These are phyloP conservation scores for Macrocentrus cingulum DNA, from an alignment of 1,140 invertebrate genomes.

Conservation along the genomic window DNA sequence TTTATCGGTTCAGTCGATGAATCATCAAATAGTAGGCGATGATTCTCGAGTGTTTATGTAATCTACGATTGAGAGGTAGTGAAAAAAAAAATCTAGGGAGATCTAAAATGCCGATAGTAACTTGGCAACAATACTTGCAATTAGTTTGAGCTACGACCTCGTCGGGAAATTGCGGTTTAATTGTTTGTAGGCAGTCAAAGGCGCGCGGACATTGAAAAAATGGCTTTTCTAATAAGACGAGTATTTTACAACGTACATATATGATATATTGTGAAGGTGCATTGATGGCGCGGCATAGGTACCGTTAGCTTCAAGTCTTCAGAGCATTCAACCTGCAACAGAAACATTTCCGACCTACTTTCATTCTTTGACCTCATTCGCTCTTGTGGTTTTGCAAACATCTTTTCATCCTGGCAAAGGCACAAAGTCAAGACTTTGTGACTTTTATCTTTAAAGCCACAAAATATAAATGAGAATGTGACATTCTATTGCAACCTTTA, in stretches of 20 bases:
- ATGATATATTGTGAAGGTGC: background rate
- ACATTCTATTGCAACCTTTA: too few relatives aligned
- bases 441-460: too few relatives aligned
- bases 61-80: background rate
- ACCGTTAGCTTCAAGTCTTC: background rate
- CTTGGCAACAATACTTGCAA: slow-evolving; percentile 19
- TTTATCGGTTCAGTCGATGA: too few relatives aligned
- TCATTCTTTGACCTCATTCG: background rate
- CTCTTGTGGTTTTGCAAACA: background rate
- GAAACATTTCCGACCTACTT: slow-evolving; percentile 10
- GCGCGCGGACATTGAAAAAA: background rate
- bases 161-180: slow-evolving; percentile 18
- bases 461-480: background rate
- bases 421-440: too few relatives aligned
- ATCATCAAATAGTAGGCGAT: too few relatives aligned
- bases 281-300: background rate
- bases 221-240: background rate
- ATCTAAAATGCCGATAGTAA: slow-evolving; percentile 19
- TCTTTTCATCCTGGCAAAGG: too few relatives aligned
- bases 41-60: too few relatives aligned
- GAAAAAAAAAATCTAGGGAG: slow-evolving; percentile 6
- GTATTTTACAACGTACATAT: background rate
- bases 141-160: slow-evolving; percentile 17
- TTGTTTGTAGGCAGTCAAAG: slow-evolving; percentile 1
- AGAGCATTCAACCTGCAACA: slow-evolving; percentile 1